Conservation (phyloP, 2,113 vertebrate species). For the Epinephelus moara region DNA sequence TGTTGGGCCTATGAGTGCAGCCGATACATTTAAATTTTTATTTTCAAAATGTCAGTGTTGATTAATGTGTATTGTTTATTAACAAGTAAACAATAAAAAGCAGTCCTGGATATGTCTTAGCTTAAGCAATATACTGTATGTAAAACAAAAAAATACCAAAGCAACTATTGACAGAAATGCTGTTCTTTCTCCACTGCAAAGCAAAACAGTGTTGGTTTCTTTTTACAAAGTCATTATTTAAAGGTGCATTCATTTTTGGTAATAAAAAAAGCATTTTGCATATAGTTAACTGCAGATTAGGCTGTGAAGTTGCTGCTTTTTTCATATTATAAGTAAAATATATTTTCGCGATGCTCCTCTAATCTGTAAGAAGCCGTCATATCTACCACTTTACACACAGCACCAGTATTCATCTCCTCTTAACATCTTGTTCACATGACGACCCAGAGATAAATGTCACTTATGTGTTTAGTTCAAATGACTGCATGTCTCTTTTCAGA, state of each 20-base stretch:
- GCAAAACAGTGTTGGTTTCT: background rate
- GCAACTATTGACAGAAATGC: background rate
- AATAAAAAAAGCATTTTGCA: background rate
- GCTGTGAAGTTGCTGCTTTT: background rate
- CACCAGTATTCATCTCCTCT: background rate
- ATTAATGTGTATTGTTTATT: background rate
- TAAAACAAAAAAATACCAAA: background rate
- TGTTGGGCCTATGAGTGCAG: background rate
- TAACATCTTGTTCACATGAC: conserved; percentile 18
- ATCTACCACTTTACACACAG: conserved; percentile 31
- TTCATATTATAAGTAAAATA: background rate
- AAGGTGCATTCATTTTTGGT: background rate
- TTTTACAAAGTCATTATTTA: background rate
- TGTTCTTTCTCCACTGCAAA: background rate
- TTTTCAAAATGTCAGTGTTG: conserved; percentile 11
- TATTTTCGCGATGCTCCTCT: background rate
- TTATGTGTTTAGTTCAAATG: conserved; percentile 23
- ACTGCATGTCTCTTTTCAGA: conserved; percentile 21
- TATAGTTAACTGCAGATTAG: background rate
- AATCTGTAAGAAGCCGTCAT: conserved; percentile 27
- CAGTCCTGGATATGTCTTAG: background rate
- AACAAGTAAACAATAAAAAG: background rate
- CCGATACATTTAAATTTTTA: background rate
- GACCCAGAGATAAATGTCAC: conserved; percentile 38
- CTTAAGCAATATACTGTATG: background rate